These are phyloP conservation scores for Phoenicopterus ruber DNA, from an alignment of 2,113 vertebrate genomes.

Conservation along the genomic window DNA sequence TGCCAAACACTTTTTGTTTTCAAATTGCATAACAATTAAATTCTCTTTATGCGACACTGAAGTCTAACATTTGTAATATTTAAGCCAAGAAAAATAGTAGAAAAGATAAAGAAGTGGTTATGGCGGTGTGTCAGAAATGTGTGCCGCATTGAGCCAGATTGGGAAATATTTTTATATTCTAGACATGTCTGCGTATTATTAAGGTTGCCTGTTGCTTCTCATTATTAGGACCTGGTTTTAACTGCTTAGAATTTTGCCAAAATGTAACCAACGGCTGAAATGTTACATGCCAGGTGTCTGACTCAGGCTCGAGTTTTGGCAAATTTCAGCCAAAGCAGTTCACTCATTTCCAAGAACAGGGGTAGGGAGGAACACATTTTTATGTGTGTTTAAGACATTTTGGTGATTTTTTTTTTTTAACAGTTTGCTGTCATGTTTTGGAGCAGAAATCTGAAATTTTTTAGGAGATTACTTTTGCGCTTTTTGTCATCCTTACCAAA, in stretches of 20 bases:
- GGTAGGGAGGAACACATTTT: background rate
- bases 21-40: constrained; percentile 30
- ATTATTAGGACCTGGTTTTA: background rate
- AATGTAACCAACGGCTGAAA: background rate
- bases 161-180: background rate
- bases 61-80: constrained; percentile 3
- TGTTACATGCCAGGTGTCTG: background rate
- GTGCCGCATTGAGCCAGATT: background rate
- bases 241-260: background rate
- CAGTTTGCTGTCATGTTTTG: background rate
- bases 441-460: background rate
- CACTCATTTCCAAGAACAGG: background rate
- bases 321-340: background rate
- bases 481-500: background rate
- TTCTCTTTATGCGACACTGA: constrained; percentile 1
- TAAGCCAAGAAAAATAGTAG: constrained; percentile 40
- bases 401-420: background rate
- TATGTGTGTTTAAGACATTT: background rate
- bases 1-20: constrained; percentile 44
- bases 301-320: background rate
- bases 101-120: background rate
- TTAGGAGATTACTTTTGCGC: background rate
- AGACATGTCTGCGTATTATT: background rate
- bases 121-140: background rate
- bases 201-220: background rate